These are phyloP conservation scores for Andricus grossulariae DNA, from an alignment of 1,140 invertebrate genomes.

Conservation along the genomic window DNA sequence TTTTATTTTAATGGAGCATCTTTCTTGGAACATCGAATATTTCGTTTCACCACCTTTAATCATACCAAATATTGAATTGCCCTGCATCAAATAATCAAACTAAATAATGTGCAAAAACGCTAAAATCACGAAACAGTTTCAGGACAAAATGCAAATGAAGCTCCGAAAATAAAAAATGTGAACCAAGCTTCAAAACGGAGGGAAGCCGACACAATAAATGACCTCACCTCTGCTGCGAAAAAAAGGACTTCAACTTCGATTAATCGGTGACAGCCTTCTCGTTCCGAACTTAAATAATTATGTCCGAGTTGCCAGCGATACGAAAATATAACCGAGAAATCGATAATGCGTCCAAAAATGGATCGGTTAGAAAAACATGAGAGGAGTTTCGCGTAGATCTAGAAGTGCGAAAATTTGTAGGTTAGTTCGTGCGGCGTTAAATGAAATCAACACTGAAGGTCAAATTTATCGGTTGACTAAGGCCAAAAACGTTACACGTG, in stretches of 20 bases:
- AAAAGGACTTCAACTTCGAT: not conserved
- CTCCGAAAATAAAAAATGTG: no score
- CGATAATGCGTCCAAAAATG: constrained; percentile 28
- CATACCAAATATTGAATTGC: no score
- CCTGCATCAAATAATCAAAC: no score
- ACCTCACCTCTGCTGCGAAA: not conserved
- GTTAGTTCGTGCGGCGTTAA: constrained; percentile 9
- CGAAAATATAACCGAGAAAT: constrained; percentile 22
- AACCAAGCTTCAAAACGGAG: not conserved
- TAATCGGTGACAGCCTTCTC: not conserved
- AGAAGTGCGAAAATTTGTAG: constrained; percentile 17
- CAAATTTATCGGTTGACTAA: not conserved
- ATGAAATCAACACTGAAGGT: constrained; percentile 10
- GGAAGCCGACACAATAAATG: not conserved
- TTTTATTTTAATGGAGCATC: no score
- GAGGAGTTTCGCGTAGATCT: not conserved
- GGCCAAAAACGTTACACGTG: constrained; percentile 8
- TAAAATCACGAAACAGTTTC: no score
- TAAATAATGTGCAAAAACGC: no score
- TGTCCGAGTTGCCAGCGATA: constrained; percentile 4
- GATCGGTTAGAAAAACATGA: constrained; percentile 10
- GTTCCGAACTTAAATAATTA: constrained; percentile 6
- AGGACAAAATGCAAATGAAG: no score
- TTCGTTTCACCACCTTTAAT: no score
- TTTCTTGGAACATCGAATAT: no score